phyloP scores from a whole-genome alignment of 2,113 vertebrate species.

The Gulo gulo region DNA sequence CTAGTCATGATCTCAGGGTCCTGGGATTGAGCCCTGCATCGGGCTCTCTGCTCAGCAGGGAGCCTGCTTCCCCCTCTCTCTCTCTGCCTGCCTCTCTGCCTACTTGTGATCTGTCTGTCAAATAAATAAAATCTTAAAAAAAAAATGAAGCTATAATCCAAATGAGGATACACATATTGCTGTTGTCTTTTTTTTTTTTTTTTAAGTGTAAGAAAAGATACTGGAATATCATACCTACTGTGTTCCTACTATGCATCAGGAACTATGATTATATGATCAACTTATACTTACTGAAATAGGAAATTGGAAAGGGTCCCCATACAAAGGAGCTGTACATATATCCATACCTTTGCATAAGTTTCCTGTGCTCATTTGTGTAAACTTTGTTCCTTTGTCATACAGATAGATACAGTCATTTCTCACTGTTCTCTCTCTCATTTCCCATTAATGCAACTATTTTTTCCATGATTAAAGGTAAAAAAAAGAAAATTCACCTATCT shows the following conservation, averaged over 20 bases:
- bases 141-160: neutral
- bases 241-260: neutral
- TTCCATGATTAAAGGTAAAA: no score
- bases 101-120: no score
- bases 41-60: no score
- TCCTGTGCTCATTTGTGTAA: neutral
- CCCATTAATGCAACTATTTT: no score
- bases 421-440: neutral
- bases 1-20: no score
- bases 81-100: no score
- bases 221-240: neutral
- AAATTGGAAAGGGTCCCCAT: neutral
- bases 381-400: neutral
- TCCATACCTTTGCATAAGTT: rapidly evolving
- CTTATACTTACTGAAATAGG: neutral
- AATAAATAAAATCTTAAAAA: no score
- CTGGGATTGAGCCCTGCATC: no score
- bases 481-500: neutral
- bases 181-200: neutral
- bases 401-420: neutral
- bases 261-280: neutral
- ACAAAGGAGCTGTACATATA: neutral
- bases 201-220: neutral
- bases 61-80: no score
- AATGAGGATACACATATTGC: neutral